Evolutionary conservation across 2,797 vertebrate species (phyloP).

Genomic region (Schizothorax lantsangensis): DNA sequence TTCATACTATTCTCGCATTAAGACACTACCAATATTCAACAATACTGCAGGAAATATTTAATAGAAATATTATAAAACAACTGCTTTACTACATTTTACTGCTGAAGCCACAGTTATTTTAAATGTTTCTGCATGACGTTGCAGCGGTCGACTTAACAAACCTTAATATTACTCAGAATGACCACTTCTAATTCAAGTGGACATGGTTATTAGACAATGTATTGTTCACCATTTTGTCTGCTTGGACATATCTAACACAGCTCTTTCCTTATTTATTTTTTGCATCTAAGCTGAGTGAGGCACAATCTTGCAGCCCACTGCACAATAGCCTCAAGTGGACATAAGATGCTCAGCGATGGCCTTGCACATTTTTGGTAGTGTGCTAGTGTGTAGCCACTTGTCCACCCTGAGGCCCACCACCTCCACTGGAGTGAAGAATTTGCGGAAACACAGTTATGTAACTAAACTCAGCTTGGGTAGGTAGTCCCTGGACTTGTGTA

Average conservation of each 20-base stretch:
- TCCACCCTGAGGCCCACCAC: conserved; percentile 27
- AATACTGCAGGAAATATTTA: neutral
- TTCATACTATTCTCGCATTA: neutral
- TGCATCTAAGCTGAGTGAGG: conserved; percentile 9
- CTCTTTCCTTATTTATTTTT: neutral
- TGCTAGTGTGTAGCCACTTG: conserved; percentile 33
- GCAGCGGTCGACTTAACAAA: neutral
- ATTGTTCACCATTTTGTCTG: conserved; percentile 3
- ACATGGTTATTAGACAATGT: neutral
- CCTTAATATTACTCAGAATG: neutral
- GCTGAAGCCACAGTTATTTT: neutral
- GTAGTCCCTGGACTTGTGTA: conserved; percentile 2
- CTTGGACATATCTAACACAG: conserved; percentile 6
- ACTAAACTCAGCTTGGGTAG: conserved; percentile 22
- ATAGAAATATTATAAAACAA: neutral
- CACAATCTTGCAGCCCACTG: neutral
- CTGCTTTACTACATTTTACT: conserved; percentile 7
- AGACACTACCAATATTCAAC: neutral
- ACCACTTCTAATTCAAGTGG: neutral
- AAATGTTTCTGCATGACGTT: neutral
- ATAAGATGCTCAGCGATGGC: conserved; percentile 17
- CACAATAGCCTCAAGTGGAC: conserved; percentile 18
- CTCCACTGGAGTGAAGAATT: conserved; percentile 38
- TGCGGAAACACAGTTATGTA: conserved; percentile 30
- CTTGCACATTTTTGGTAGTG: conserved; percentile 32